Evolutionary conservation across 2,797 vertebrate genomes (phyloP), one percentile per base, ranked within the genome.

Genomic region (Otus scops): DNA sequence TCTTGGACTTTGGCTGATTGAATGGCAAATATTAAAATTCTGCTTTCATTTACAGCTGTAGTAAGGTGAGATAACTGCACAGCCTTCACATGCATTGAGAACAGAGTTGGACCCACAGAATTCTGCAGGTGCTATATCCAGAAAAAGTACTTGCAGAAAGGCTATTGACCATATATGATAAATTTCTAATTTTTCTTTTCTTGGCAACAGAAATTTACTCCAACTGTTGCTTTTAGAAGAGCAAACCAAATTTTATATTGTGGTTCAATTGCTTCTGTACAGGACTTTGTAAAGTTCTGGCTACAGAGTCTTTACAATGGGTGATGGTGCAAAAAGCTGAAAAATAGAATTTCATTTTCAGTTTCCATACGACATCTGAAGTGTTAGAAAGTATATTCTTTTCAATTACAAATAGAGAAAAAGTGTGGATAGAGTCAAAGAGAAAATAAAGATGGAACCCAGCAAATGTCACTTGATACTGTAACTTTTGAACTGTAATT

Each of bases 301-400:
- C 65, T 54, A 17, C 50, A 78, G 83, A 53, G 34, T 86, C 77
- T 94, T 95, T 88, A 80, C 47, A 73, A 71, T 34, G 85, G 39
- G 77, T 86, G 67, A 93, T 69, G 83, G 73, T 90, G 47, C 60
- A 95, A 96, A 71, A 82, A 63, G 63, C 48, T 81, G 70, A 95
- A 96, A 96, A 92, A 36, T 17, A 93, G 77, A 97, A 92, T 93
- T 94, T 89, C 19, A 92, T 88, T 95, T 96, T 96, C 92, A 92
- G 80, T 88, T 97, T 92, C 80, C 86, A 54, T 90, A 59, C 7
- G 22, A 74, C 92, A 80, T 78, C 92, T 36, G 65, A 97, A 92
- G 84, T 91, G 70, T 87, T 96, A 92, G 78, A 95, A 97, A 96
- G 36, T 57, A n/a, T 84, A 63, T 80, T 68, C 14, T 92, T 96